These are phyloP conservation scores for Actinia tenebrosa DNA, from an alignment of 64 coral and sea anemone species.

Conservation along the genomic window DNA sequence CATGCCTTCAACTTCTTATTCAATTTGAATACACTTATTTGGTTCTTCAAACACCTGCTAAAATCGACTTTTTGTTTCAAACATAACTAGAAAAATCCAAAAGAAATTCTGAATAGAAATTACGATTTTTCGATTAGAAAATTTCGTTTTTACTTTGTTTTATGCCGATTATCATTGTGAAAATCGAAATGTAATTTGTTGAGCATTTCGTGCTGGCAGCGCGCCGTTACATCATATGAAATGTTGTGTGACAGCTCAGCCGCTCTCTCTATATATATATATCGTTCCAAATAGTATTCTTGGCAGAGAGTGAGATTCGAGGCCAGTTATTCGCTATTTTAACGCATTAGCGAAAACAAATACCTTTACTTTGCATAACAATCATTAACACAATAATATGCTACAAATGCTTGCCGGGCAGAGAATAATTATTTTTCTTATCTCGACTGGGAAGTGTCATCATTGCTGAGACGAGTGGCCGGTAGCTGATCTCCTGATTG, in stretches of 20 bases:
- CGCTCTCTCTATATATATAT: neutral
- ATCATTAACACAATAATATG: neutral
- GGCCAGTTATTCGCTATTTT: neutral
- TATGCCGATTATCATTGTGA: neutral
- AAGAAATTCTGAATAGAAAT: neutral
- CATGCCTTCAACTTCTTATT: neutral
- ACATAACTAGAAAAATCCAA: neutral
- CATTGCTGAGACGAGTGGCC: neutral
- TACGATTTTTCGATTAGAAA: neutral
- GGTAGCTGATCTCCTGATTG: neutral
- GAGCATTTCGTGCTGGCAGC: neutral
- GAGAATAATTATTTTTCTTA: neutral
- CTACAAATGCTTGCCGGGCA: neutral
- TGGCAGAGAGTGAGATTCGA: neutral
- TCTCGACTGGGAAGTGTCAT: neutral
- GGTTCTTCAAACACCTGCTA: neutral
- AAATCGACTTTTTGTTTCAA: neutral
- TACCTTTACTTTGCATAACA: neutral
- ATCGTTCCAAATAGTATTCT: neutral
- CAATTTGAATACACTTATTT: slow-evolving; percentile 1
- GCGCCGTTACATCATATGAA: neutral
- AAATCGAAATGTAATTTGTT: neutral
- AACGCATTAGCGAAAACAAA: neutral
- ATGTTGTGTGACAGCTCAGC: neutral
- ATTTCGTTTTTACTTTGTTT: neutral